Evolutionary conservation across 2,113 vertebrate species (phyloP).

Genomic region (Eudyptes chrysolophus): DNA sequence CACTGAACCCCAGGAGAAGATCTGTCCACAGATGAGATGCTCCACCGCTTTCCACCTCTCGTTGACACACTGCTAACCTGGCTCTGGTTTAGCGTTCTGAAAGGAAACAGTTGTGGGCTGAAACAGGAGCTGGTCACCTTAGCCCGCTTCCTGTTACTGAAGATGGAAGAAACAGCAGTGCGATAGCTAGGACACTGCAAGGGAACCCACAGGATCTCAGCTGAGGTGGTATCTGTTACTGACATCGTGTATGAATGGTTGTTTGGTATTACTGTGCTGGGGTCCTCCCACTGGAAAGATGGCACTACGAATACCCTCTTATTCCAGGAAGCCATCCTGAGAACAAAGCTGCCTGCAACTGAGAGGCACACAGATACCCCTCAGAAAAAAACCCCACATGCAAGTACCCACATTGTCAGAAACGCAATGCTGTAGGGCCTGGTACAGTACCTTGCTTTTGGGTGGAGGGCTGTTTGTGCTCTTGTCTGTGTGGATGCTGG

Average conservation of each 20-base stretch:
- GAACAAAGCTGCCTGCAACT: not conserved
- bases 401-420: not conserved
- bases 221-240: not conserved
- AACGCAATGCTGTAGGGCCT: not conserved
- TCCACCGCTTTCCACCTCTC: not conserved
- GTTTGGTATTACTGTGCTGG: not conserved
- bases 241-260: not conserved
- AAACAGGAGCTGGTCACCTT: not conserved
- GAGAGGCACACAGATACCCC: not conserved
- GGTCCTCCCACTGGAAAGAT: not conserved
- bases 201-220: not conserved
- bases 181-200: not conserved
- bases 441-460: slow-evolving; percentile 95
- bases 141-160: not conserved
- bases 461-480: slow-evolving; percentile 88
- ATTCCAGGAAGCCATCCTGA: not conserved
- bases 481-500: slow-evolving; percentile 92
- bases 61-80: not conserved
- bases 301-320: not conserved
- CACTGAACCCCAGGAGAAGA: not conserved
- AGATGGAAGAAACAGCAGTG: not conserved
- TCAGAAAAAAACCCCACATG: not conserved
- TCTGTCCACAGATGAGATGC: not conserved
- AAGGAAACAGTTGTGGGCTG: not conserved
- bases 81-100: accelerated